Percentiles rank a stretch among this genome's conserved stretches.
Evolutionary conservation across 2,888 invertebrate species (phyloP).

Genomic region (Pasiphila rectangulata): DNA sequence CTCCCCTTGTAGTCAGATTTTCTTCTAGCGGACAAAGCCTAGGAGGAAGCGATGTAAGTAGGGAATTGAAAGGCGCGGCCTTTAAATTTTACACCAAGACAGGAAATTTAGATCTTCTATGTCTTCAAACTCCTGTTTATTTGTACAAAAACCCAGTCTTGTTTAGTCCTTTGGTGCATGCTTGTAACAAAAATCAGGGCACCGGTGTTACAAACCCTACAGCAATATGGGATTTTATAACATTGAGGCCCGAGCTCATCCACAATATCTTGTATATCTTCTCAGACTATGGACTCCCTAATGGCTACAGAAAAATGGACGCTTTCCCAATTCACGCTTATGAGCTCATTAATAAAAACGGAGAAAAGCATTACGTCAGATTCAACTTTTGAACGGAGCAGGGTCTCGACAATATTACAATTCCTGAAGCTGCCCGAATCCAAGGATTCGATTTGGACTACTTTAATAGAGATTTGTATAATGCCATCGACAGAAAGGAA

Average conservation of each 20-base stretch:
- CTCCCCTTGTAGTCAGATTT: constrained; percentile 79
- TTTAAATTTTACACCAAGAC: constrained; percentile 48
- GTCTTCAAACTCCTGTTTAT: constrained; percentile 80
- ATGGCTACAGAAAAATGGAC: constrained; percentile 93
- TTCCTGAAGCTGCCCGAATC: constrained; percentile 82
- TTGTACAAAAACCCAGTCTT: constrained; percentile 76
- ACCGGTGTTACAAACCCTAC: constrained; percentile 60
- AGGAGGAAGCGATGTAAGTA: constrained; percentile 80
- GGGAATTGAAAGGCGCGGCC: constrained; percentile 66
- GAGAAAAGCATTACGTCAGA: constrained; percentile 87
- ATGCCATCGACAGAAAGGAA: constrained; percentile 25
- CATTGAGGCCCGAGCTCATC: constrained; percentile 82
- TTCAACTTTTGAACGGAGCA: constrained; percentile 94
- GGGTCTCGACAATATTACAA: constrained; percentile 87
- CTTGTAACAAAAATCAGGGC: constrained; percentile 78
- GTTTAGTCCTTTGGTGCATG: constrained; percentile 77
- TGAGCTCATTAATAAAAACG: constrained; percentile 88
- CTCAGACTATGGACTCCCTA: constrained; percentile 92
- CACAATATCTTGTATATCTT: constrained; percentile 88
- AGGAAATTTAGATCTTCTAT: constrained; percentile 48
- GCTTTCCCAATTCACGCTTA: constrained; percentile 94
- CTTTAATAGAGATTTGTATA: constrained; percentile 87
- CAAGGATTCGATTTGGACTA: constrained; percentile 89
- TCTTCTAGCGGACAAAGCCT: constrained; percentile 82
- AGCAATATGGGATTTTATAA: constrained; percentile 76